A percentile compares a stretch with the other conserved stretches of the same genome.
Evolutionary conservation across 2,888 invertebrate genomes (phyloP).

Genomic region (Aplocera efformata): DNA sequence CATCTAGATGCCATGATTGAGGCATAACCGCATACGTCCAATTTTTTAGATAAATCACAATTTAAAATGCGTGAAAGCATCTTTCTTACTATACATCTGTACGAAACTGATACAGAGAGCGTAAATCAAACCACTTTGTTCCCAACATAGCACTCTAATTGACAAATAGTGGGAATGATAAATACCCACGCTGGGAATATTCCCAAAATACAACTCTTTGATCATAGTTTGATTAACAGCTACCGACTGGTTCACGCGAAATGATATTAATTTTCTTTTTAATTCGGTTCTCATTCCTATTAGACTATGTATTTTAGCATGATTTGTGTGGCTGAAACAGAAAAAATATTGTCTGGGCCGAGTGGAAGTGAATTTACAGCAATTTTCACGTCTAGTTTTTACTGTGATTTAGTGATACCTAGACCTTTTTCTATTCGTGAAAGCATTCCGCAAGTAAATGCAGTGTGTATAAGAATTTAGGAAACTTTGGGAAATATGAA

Average conservation of each 20-base stretch:
- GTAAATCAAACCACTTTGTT: slow-evolving; percentile 73
- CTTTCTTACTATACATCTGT: slow-evolving; percentile 16
- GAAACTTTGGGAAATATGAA: no score
- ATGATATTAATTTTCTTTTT: slow-evolving; percentile 76
- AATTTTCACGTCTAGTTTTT: slow-evolving; percentile 36
- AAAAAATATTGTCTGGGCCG: slow-evolving; percentile 41
- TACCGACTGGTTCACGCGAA: slow-evolving; percentile 59
- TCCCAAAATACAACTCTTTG: slow-evolving; percentile 74
- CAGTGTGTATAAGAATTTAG: background rate
- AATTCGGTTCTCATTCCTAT: slow-evolving; percentile 52
- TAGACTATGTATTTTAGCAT: slow-evolving; percentile 52
- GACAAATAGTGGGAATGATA: slow-evolving; percentile 80
- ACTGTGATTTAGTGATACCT: slow-evolving; percentile 31
- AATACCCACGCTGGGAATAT: slow-evolving; percentile 69
- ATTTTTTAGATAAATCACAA: slow-evolving; percentile 21
- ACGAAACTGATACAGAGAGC: slow-evolving; percentile 38
- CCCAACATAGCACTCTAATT: slow-evolving; percentile 76
- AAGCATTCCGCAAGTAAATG: slow-evolving; percentile 1
- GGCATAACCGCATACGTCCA: background rate
- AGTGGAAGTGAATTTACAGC: slow-evolving; percentile 36
- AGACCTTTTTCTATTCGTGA: slow-evolving; percentile 14
- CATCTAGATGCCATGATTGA: no score
- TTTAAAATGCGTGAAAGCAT: slow-evolving; percentile 14
- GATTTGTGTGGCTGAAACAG: slow-evolving; percentile 46
- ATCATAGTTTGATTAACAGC: slow-evolving; percentile 74